These are phyloP conservation scores for Ochlodes sylvanus DNA, from an alignment of 2,888 invertebrate species.

Conservation along the genomic window DNA sequence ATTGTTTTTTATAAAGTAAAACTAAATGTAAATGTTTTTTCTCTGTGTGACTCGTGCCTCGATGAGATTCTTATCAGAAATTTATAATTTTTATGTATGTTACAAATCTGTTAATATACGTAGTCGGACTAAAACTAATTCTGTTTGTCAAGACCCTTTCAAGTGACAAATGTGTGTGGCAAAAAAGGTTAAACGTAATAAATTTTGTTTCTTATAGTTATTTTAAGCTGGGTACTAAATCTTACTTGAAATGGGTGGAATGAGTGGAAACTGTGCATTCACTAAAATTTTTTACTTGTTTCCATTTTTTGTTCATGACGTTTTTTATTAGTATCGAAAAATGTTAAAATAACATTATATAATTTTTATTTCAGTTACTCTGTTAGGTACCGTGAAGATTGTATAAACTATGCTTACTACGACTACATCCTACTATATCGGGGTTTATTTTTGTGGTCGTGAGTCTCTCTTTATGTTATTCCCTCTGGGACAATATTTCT, in stretches of 20 bases:
- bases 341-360: too few relatives aligned
- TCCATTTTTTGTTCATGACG: conserved; percentile 21
- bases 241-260: conserved; percentile 13
- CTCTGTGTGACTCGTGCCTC: too few relatives aligned
- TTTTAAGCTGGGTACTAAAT: conserved; percentile 30
- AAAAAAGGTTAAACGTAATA: conserved; percentile 28
- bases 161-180: conserved; percentile 27
- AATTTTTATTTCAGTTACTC: too few relatives aligned
- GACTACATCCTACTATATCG: conserved; percentile 40
- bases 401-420: conserved; percentile 44
- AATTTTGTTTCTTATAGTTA: conserved; percentile 30
- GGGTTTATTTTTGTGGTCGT: conserved; percentile 40
- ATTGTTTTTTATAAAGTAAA: too few relatives aligned
- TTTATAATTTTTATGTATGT: too few relatives aligned
- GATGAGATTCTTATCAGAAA: too few relatives aligned
- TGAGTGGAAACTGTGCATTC: conserved; percentile 3
- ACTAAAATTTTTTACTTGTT: not conserved
- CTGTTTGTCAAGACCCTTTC: conserved; percentile 16
- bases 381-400: conserved; percentile 41
- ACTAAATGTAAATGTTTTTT: too few relatives aligned
- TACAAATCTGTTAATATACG: not conserved
- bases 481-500: conserved; percentile 31
- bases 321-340: not conserved
- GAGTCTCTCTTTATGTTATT: conserved; percentile 16
- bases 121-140: not conserved